phyloP scores from a whole-genome alignment of 2,113 vertebrate genomes.

The Aldabrachelys gigantea region DNA sequence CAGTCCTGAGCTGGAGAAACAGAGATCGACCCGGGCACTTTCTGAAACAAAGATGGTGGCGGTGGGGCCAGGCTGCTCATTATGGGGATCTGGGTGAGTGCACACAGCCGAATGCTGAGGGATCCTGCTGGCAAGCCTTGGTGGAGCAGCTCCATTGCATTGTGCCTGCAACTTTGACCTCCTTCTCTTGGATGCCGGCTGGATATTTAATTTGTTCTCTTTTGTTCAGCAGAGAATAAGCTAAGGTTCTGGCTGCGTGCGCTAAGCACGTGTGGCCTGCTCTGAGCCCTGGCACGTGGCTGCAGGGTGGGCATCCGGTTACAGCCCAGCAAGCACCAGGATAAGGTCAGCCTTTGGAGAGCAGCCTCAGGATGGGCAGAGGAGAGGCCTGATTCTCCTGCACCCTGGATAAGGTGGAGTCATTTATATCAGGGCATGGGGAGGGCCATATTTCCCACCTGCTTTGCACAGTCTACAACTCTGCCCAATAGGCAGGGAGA shows the following conservation, averaged over 20 bases:
- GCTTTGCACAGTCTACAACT: too few species aligned
- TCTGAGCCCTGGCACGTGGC: fast-evolving
- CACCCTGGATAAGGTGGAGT: neutral
- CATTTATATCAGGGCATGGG: neutral
- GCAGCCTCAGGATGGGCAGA: fast-evolving
- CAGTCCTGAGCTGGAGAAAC: neutral
- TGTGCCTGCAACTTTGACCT: neutral
- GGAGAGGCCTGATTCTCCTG: fast-evolving
- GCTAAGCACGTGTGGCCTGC: neutral
- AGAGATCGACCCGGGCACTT: fast-evolving
- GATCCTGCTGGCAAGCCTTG: neutral
- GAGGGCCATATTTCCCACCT: neutral
- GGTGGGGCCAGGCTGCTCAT: neutral
- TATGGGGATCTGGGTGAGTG: neutral
- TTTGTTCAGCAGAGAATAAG: neutral
- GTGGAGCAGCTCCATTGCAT: neutral
- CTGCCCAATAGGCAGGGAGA: neutral
- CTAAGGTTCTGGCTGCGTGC: neutral
- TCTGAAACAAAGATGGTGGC: neutral
- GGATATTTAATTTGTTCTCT: neutral
- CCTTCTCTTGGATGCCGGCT: fast-evolving
- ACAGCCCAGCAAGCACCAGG: fast-evolving
- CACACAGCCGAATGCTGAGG: neutral
- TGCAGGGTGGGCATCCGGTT: neutral
- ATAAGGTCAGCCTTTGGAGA: neutral